Conservation (phyloP, 2,888 invertebrate species). For the Eugnorisma glareosa region DNA sequence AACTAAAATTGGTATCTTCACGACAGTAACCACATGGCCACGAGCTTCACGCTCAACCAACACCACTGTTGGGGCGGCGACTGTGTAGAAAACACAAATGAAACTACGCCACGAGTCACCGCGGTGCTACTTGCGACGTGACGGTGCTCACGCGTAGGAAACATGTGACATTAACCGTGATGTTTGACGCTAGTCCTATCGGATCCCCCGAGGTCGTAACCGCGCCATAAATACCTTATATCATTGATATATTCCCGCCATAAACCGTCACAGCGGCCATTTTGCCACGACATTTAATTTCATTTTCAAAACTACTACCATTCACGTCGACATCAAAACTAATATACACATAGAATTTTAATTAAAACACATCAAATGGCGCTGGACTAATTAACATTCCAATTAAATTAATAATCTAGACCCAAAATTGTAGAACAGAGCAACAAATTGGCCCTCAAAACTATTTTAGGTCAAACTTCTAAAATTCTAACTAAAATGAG, state of each 20-base stretch:
- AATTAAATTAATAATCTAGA: constrained; percentile 40
- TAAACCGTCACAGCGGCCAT: constrained; percentile 14
- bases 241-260: constrained; percentile 5
- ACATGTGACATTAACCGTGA: neutral
- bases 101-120: neutral
- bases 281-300: constrained; percentile 24
- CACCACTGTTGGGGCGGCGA: neutral
- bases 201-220: neutral
- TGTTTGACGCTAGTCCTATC: neutral
- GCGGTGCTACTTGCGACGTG: neutral
- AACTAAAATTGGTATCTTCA: neutral
- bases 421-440: constrained; percentile 20
- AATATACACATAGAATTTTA: constrained; percentile 51
- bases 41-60: neutral
- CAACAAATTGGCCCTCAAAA: constrained; percentile 41
- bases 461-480: constrained; percentile 45
- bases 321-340: constrained; percentile 43
- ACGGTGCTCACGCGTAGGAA: neutral
- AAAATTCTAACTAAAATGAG: constrained; percentile 30
- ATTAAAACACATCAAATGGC: constrained; percentile 49
- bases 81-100: neutral
- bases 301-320: constrained; percentile 33
- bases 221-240: neutral
- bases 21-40: neutral
- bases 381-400: constrained; percentile 38